Evolutionary conservation across 2,797 vertebrate species (phyloP).

Genomic region (Poeciliopsis turneri): DNA sequence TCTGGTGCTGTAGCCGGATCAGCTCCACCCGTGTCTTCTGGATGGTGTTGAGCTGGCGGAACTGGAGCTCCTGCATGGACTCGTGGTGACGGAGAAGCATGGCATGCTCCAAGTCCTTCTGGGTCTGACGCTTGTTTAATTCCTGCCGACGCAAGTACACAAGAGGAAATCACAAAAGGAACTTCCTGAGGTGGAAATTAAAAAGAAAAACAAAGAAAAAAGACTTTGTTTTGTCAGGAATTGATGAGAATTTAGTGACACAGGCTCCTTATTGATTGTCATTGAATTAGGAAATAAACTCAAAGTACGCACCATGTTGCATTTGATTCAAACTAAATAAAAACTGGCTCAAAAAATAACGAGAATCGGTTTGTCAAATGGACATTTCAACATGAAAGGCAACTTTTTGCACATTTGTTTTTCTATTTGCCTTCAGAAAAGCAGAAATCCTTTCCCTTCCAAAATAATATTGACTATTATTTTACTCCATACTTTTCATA

Average conservation of each 20-base stretch:
- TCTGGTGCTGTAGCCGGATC: slow-evolving; percentile 96
- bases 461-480: too few species aligned
- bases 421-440: too few species aligned
- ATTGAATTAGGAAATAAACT: too few species aligned
- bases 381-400: too few species aligned
- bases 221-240: not conserved
- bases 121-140: slow-evolving; percentile 97
- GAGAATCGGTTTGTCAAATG: too few species aligned
- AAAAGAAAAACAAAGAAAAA: not conserved
- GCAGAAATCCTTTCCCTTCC: too few species aligned
- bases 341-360: too few species aligned
- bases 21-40: slow-evolving; percentile 95
- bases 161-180: slow-evolving; percentile 8
- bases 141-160: slow-evolving; percentile 81
- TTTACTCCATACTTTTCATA: too few species aligned
- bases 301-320: too few species aligned
- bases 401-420: too few species aligned
- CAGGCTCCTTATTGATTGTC: too few species aligned
- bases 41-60: slow-evolving; percentile 94
- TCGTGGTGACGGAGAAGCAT: slow-evolving; percentile 98
- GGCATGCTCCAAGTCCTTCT: slow-evolving; percentile 98
- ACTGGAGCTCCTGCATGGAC: slow-evolving; percentile 99
- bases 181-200: not conserved
- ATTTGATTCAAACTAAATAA: too few species aligned
- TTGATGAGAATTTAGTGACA: not conserved